Base-by-base conservation (phyloP, 2,797 vertebrate genomes). In the Graptemys geographica region DNA sequence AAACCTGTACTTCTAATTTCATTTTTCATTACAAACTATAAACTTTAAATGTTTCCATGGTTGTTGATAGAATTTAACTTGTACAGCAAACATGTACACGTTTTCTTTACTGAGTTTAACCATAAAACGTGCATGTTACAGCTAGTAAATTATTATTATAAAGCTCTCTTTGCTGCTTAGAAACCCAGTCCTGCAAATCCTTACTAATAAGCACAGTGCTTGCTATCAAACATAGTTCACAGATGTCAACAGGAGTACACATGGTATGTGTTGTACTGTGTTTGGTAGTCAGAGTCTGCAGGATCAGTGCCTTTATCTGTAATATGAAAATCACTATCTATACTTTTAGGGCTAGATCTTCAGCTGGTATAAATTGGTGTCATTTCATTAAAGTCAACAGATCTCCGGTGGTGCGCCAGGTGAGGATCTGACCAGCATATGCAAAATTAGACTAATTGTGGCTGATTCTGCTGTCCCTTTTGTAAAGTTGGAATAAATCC, bases 71-170 rank as follows among this genome's bases (percentile, higher is more conserved):
- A 97, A 95, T 95, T 95, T 83, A 92, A 96, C 82, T 96, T 91
- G 94, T 86, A 96, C 79, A 91, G 83, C 89, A 87, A 93, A 53
- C 49, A 93, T 90, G 96, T 91, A 74, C 95, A 86, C 95, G 92
- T 88, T 97, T 95, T 90, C 88, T 97, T 96, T 93, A 83, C 90
- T 69, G 28, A 65, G 95, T 85, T 79, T 90, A 81, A 88, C 91
- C 6, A 0, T 55, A 94, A 81, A 95, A 96, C 95, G 81, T 76
- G 92, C 95, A 79, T 28, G 89, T 94, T 96, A 78, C 90, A 96
- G 95, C 87, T 86, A 95, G 96, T 96, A 92, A 97, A 97, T 97
- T 93, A 92, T 92, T 96, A 49, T 93, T 96, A 89, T 76, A 76
- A 91, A 92, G 88, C 94, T 92, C 96, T 94, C 82, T 86, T 91